Percentiles rank a stretch among this genome's conserved stretches.
These are phyloP conservation scores for Maccullochella peelii DNA, from an alignment of 2,113 vertebrate species.

Conservation along the genomic window DNA sequence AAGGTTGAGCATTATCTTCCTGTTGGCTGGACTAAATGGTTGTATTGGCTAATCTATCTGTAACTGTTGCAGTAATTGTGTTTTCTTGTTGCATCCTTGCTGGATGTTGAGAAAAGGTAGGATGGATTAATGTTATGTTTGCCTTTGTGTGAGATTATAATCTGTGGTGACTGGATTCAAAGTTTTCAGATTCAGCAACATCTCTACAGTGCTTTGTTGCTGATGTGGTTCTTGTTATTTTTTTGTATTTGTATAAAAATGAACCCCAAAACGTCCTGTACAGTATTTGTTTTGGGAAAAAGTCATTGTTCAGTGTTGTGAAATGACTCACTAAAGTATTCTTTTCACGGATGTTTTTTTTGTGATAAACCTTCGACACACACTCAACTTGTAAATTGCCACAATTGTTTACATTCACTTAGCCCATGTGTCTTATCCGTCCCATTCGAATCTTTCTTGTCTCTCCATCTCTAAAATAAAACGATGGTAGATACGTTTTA, in stretches of 20 bases:
- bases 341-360: background rate
- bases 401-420: background rate
- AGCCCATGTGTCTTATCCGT: background rate
- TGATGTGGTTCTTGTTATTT: background rate
- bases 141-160: constrained; percentile 18
- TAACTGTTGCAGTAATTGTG: constrained; percentile 71
- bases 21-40: constrained; percentile 4
- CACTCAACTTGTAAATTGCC: background rate
- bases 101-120: constrained; percentile 80
- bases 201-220: background rate
- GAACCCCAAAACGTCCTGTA: constrained; percentile 1
- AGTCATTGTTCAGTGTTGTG: background rate
- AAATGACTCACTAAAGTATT: background rate
- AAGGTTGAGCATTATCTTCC: constrained; percentile 34
- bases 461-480: background rate
- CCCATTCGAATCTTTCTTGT: background rate
- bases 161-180: constrained; percentile 47
- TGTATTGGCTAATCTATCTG: constrained; percentile 32
- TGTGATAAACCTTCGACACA: background rate
- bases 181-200: constrained; percentile 9
- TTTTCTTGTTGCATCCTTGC: constrained; percentile 75
- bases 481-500: background rate
- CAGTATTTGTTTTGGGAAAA: background rate
- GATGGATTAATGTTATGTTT: constrained; percentile 48
- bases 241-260: background rate